Conservation (phyloP, 2,113 vertebrate species). For the Solea senegalensis region DNA sequence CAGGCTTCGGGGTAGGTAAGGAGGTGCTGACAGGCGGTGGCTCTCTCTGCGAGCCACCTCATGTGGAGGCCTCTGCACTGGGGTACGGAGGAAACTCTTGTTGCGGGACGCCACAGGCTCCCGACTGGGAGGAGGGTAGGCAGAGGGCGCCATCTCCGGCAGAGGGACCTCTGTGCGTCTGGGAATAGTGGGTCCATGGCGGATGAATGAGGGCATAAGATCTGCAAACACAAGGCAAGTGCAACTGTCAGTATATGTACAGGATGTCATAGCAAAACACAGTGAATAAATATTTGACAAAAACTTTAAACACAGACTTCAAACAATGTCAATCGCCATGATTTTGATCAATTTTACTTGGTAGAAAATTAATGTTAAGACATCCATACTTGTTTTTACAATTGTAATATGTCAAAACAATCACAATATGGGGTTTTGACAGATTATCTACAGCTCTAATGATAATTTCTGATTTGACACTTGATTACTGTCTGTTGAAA, state of each 20-base stretch:
- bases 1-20: slow-evolving; percentile 87
- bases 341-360: too few relatives aligned
- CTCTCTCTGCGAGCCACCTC: slow-evolving; percentile 91
- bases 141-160: slow-evolving; percentile 82
- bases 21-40: slow-evolving; percentile 92
- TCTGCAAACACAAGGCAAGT: slow-evolving; percentile 72
- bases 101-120: slow-evolving; percentile 86
- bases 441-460: too few relatives aligned
- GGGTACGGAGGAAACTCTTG: slow-evolving; percentile 89
- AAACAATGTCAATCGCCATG: too few relatives aligned
- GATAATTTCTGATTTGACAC: too few relatives aligned
- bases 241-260: not conserved
- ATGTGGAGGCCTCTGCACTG: slow-evolving; percentile 86
- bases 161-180: slow-evolving; percentile 90
- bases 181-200: slow-evolving; percentile 97
- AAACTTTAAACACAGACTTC: not conserved
- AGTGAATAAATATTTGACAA: too few relatives aligned
- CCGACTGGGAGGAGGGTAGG: slow-evolving; percentile 76
- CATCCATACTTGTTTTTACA: too few relatives aligned
- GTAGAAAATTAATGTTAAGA: too few relatives aligned
- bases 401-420: too few relatives aligned
- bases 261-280: too few relatives aligned
- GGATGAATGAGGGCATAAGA: slow-evolving; percentile 98
- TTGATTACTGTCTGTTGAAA: too few relatives aligned
- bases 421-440: too few relatives aligned